Percentiles rank a stretch among this genome's conserved stretches.
phyloP scores from a whole-genome alignment of 2,797 vertebrate species.

The Phataginus tricuspis region DNA sequence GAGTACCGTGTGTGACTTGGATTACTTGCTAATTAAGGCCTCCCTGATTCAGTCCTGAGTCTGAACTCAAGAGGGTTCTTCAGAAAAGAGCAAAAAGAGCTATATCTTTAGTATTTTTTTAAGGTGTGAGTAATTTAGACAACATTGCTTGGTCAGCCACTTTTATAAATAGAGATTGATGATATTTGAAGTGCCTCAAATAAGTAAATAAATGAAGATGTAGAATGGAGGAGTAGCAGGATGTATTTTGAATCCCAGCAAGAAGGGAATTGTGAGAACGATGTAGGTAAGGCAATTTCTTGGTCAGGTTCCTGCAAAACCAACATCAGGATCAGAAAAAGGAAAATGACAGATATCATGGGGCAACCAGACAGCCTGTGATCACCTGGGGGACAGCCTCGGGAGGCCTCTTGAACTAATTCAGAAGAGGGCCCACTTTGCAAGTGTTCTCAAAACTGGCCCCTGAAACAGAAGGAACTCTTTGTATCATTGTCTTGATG shows the following conservation, averaged over 20 bases:
- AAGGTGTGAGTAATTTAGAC: neutral
- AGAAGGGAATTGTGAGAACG: neutral
- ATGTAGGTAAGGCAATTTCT: neutral
- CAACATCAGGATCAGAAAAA: neutral
- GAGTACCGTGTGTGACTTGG: neutral
- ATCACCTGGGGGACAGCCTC: accelerated
- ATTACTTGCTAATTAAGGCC: neutral
- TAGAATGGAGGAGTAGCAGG: neutral
- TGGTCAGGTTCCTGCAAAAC: neutral
- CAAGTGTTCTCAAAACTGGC: accelerated
- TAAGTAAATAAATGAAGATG: neutral
- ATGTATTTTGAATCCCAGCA: neutral
- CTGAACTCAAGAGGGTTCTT: neutral
- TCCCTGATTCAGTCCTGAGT: neutral
- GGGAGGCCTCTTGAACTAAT: neutral
- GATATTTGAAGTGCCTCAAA: neutral
- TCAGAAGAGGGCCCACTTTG: neutral
- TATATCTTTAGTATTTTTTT: neutral
- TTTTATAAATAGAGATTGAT: neutral
- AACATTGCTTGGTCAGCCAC: neutral
- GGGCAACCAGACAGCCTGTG: neutral
- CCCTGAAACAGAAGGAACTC: neutral
- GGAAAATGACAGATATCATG: neutral
- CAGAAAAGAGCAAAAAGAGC: neutral
- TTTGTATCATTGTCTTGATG: neutral